Percentiles rank a stretch among this genome's conserved stretches.
Evolutionary conservation across 2,888 invertebrate genomes (phyloP).

Genomic region (Epirrita christyi): DNA sequence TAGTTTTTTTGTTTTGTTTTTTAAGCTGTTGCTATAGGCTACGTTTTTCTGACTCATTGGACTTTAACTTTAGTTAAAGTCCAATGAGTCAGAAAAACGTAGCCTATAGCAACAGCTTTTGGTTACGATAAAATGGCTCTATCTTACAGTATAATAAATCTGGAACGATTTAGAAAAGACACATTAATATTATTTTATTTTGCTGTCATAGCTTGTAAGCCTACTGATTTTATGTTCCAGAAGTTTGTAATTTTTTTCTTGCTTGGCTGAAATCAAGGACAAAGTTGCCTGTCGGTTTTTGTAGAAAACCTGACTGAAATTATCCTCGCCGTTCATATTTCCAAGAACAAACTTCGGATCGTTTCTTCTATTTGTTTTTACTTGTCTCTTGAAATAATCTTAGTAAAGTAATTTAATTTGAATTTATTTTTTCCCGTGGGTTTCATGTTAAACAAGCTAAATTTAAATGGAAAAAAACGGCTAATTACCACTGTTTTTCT

Average conservation of each 20-base stretch:
- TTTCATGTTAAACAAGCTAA: no score
- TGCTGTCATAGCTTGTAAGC: constrained; percentile 9
- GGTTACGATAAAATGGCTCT: constrained; percentile 8
- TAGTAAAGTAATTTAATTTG: no score
- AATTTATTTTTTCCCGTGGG: no score
- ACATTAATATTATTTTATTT: constrained; percentile 20
- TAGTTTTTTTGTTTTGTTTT: no score
- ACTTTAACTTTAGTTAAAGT: no score
- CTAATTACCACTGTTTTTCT: no score
- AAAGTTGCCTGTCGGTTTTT: neutral
- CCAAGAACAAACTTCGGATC: no score
- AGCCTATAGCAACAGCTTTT: constrained; percentile 2
- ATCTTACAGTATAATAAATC: constrained; percentile 12
- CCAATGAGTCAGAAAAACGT: neutral
- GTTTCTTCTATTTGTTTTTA: no score
- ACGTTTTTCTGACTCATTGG: neutral
- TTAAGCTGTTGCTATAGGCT: neutral
- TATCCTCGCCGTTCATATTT: no score
- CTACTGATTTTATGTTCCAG: constrained; percentile 7
- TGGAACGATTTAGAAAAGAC: constrained; percentile 2
- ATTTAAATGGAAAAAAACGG: no score
- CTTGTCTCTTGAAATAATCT: no score
- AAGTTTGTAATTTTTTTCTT: neutral
- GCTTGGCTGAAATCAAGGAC: neutral
- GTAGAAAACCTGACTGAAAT: no score